These are phyloP conservation scores for Thecophora atra DNA, from an alignment of 2,888 invertebrate species.

Conservation along the genomic window DNA sequence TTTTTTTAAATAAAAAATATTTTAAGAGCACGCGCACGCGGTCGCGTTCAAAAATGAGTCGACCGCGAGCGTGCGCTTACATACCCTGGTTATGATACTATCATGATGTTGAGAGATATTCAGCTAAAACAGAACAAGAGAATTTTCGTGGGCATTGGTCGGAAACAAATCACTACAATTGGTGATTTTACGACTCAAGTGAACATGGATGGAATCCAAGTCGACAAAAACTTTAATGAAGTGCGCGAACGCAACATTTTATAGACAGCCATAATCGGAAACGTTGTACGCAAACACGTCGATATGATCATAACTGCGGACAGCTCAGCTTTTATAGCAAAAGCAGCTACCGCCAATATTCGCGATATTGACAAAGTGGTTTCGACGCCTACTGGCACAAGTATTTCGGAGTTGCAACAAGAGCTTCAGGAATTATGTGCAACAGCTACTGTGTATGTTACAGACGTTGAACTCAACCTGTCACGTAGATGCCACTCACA, in stretches of 20 bases:
- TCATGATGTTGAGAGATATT: no score
- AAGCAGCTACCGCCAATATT: neutral
- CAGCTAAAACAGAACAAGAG: no score
- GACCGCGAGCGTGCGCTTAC: no score
- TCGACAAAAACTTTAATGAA: slow-evolving; percentile 39
- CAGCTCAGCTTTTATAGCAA: slow-evolving; percentile 32
- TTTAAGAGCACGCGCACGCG: no score
- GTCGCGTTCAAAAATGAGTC: no score
- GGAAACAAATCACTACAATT: slow-evolving; percentile 34
- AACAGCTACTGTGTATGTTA: slow-evolving; percentile 1
- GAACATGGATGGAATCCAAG: slow-evolving; percentile 30
- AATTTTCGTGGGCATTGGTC: neutral
- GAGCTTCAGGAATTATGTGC: slow-evolving; percentile 32
- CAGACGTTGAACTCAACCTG: neutral
- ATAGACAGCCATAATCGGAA: slow-evolving; percentile 41
- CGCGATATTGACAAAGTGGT: neutral
- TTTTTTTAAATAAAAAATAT: no score
- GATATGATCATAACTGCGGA: slow-evolving; percentile 35
- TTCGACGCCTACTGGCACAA: neutral
- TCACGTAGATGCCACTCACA: slow-evolving; percentile 15
- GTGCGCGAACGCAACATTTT: slow-evolving; percentile 33
- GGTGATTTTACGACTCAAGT: slow-evolving; percentile 34
- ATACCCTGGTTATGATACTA: no score
- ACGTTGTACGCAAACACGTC: slow-evolving; percentile 36
- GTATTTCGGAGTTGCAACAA: slow-evolving; percentile 14